These are phyloP conservation scores for Micropterix aruncella DNA, from an alignment of 2,888 invertebrate species.

Conservation along the genomic window DNA sequence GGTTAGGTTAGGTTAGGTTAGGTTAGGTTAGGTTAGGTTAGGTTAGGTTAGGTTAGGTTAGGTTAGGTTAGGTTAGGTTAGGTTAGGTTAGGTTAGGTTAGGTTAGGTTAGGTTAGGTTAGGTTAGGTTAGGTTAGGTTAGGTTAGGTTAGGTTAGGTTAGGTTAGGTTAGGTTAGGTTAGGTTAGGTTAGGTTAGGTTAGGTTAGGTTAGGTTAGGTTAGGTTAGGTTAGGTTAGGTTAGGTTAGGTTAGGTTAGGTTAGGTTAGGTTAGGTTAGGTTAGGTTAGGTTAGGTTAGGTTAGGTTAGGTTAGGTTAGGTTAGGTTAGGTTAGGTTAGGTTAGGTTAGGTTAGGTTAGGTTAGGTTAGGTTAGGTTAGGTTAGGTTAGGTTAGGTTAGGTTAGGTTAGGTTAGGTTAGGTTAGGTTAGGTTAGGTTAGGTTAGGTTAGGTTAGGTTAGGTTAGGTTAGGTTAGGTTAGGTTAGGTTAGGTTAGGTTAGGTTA, in stretches of 20 bases:
- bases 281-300: slow-evolving; percentile 4
- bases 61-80: slow-evolving; percentile 5
- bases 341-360: slow-evolving; percentile 6
- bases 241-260: slow-evolving; percentile 6
- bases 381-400: slow-evolving; percentile 13
- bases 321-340: slow-evolving; percentile 8
- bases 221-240: slow-evolving; percentile 6
- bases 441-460: slow-evolving; percentile 11
- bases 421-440: slow-evolving; percentile 11
- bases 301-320: slow-evolving; percentile 8
- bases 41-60: slow-evolving; percentile 5
- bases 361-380: slow-evolving; percentile 4
- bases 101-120: slow-evolving; percentile 5
- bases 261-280: slow-evolving; percentile 3
- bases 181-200: slow-evolving; percentile 3
- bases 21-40: slow-evolving; percentile 5
- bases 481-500: slow-evolving; percentile 4
- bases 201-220: slow-evolving; percentile 3
- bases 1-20: slow-evolving; percentile 4
- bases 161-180: slow-evolving; percentile 5
- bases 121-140: slow-evolving; percentile 3
- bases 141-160: slow-evolving; percentile 4
- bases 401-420: slow-evolving; percentile 13
- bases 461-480: slow-evolving; percentile 10
- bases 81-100: slow-evolving; percentile 5